These are phyloP conservation scores for Todiramphus saurophagus DNA, from an alignment of 2,113 vertebrate genomes.

Conservation along the genomic window DNA sequence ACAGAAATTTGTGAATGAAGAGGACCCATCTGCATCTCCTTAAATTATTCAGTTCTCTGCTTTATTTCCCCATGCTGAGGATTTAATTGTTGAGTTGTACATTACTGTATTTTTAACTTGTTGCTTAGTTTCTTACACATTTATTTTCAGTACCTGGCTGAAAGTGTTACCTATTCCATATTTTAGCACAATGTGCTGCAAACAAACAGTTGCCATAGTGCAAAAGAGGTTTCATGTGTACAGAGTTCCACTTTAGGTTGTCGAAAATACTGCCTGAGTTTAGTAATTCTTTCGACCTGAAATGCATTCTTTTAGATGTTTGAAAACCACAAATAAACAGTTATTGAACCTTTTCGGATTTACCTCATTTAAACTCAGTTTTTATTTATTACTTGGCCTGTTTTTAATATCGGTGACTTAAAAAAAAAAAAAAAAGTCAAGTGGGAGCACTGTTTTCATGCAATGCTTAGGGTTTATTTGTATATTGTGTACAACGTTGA, in stretches of 20 bases:
- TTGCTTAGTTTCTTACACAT: conserved; percentile 82
- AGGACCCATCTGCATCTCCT: conserved; percentile 79
- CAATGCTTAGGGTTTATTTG: conserved; percentile 88
- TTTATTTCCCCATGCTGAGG: conserved; percentile 74
- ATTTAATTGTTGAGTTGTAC: conserved; percentile 81
- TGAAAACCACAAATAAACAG: conserved; percentile 80
- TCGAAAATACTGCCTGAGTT: conserved; percentile 83
- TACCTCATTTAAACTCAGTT: conserved; percentile 89
- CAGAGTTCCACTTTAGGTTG: conserved; percentile 77
- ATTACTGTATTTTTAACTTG: conserved; percentile 87
- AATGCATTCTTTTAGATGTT: conserved; percentile 79
- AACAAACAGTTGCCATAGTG: conserved; percentile 78
- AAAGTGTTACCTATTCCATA: conserved; percentile 86
- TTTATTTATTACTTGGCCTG: conserved; percentile 89
- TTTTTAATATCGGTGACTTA: conserved; percentile 87
- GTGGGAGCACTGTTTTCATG: conserved; percentile 82
- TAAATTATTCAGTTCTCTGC: conserved; percentile 82
- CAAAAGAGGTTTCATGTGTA: conserved; percentile 80
- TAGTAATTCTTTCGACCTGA: conserved; percentile 73
- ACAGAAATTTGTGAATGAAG: conserved; percentile 77
- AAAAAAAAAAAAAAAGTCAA: conserved; percentile 64
- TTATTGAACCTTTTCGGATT: conserved; percentile 84
- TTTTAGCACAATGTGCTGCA: conserved; percentile 88
- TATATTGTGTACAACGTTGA: conserved; percentile 94
- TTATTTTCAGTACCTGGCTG: conserved; percentile 89